A percentile compares a stretch with the other conserved stretches of the same genome.
phyloP scores from a whole-genome alignment of 2,113 vertebrate genomes.

The Callionymus lyra region DNA sequence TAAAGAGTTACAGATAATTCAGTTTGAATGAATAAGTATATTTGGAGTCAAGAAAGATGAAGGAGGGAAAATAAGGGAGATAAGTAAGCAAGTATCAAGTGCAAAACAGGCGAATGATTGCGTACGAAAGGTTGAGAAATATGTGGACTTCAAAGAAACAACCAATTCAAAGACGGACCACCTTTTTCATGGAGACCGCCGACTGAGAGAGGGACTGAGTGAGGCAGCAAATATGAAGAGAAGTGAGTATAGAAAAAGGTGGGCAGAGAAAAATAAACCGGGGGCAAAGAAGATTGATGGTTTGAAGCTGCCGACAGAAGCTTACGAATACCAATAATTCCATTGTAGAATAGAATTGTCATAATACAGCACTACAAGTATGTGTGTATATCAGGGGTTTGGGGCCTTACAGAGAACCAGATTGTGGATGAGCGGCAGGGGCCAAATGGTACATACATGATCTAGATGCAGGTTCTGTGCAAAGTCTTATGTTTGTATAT shows the following conservation, averaged over 20 bases:
- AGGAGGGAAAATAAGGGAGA: constrained; percentile 1
- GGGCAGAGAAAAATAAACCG: constrained; percentile 1
- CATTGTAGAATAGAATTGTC: too few relatives aligned
- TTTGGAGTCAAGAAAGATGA: constrained; percentile 1
- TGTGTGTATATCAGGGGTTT: too few relatives aligned
- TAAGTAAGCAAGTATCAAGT: constrained; percentile 6
- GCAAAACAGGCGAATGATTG: constrained; percentile 14
- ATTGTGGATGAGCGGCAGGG: too few relatives aligned
- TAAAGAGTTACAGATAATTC: too few relatives aligned
- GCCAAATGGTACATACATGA: too few relatives aligned
- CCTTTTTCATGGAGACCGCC: constrained; percentile 29
- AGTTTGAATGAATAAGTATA: too few relatives aligned
- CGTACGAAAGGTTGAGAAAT: constrained; percentile 5
- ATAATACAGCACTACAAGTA: too few relatives aligned
- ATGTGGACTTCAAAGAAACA: constrained; percentile 46
- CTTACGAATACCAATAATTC: too few relatives aligned
- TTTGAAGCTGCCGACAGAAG: constrained; percentile 2
- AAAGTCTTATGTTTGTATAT: too few relatives aligned
- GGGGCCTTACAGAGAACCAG: too few relatives aligned
- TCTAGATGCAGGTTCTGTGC: too few relatives aligned
- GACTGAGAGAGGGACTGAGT: constrained; percentile 24
- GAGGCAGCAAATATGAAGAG: constrained; percentile 12
- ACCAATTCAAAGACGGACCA: constrained; percentile 34
- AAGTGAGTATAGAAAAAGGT: constrained; percentile 12
- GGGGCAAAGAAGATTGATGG: constrained; percentile 4